Base-by-base conservation (phyloP, 2,888 invertebrate genomes). In the Lasioglossum lativentre region DNA sequence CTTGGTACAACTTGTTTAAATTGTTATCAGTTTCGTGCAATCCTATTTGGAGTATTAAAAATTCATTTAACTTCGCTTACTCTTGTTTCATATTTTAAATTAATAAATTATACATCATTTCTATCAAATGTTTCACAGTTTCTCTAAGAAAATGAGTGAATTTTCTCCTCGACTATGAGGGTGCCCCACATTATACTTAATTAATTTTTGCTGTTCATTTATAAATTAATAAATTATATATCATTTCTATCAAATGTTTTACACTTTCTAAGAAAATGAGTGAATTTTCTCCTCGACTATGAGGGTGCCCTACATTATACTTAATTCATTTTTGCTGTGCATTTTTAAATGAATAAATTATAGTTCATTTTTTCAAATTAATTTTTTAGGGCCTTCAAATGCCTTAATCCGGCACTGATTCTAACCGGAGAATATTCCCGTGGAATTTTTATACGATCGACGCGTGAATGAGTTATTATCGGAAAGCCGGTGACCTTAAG, bases 401-500 rank as follows among this genome's bases (percentile, higher is more conserved):
- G 47, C 5, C 3, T 23, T 52, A 8, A 52, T 52, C 47, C 47
- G 23, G 47, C 47, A 8, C 47, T 52, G 47, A 8, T 30, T 63
- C 30, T 2, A 16, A 14, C 27, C 2, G 63, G 63, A 63, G 63
- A 30, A 30, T 63, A 16, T 30, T 63, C 30, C 6, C 30, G 30
- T 14, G 30, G 63, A 30, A 63, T 23, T 19, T 66, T 34, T 30
- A 30, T 30, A 66, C 19, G 34, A 66, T 66, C 66, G 19, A 30
- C 66, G 66, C 40, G 68, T 38, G 23, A 68, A 59, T 16, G 80
- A 10, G 16, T 2, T 23, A 27, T 66, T 47, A 47, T 45, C n/a
- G 75, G 42, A 45, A 56, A 63, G 47, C 42, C 34, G 63, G 27
- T 42, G 75, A 63, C 30, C 42, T 42, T 52, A 73, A 52, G 14